phyloP scores from a whole-genome alignment of 2,888 invertebrate genomes.

The Agonum fuliginosum region DNA sequence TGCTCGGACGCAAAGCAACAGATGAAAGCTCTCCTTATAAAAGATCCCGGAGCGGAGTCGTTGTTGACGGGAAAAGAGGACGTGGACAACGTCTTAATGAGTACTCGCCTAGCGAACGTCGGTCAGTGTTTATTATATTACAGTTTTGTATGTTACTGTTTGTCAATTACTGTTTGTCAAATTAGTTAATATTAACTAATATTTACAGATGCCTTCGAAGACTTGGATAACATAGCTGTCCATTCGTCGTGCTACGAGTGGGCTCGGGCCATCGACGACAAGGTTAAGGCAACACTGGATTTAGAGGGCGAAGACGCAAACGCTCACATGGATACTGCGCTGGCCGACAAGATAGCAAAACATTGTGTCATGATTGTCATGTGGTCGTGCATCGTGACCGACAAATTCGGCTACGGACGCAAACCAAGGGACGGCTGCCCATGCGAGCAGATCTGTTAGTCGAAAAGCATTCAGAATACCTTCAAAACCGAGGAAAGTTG shows the following conservation, averaged over 20 bases:
- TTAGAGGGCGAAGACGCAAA: neutral
- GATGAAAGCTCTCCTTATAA: neutral
- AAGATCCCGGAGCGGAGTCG: neutral
- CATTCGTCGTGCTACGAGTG: neutral
- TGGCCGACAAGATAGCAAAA: neutral
- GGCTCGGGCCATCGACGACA: neutral
- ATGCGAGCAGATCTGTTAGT: neutral
- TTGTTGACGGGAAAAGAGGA: neutral
- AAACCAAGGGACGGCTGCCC: neutral
- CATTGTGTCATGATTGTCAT: neutral
- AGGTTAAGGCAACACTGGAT: neutral
- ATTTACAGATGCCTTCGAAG: neutral
- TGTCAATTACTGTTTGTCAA: neutral
- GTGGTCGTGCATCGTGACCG: neutral
- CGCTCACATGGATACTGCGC: neutral
- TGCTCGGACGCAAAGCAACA: neutral
- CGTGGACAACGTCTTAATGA: neutral
- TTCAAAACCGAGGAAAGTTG: neutral
- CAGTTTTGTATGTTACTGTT: neutral
- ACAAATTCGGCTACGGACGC: neutral
- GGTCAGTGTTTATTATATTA: neutral
- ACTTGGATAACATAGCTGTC: neutral
- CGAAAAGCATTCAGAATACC: neutral
- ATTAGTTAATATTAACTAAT: neutral
- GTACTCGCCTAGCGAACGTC: neutral